These are phyloP conservation scores for Cosmorhoe ocellata DNA, from an alignment of 2,888 invertebrate genomes.

Conservation along the genomic window DNA sequence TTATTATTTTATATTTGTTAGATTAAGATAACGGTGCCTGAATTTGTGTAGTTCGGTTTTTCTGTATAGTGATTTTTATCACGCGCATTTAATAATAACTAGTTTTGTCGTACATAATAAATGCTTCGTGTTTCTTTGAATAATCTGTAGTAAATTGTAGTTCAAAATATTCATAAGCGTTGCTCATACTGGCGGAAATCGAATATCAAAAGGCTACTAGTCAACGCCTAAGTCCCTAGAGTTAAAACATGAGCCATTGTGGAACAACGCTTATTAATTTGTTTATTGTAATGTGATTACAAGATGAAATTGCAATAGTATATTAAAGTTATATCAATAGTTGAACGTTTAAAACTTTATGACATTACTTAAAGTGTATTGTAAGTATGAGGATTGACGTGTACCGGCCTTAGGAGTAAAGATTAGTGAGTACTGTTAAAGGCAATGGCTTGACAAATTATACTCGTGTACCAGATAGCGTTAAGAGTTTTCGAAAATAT, in stretches of 20 bases:
- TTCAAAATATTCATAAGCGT: constrained; percentile 10
- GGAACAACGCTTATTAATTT: constrained; percentile 29
- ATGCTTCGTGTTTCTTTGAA: constrained; percentile 10
- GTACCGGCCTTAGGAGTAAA: constrained; percentile 80
- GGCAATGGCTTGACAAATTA: constrained; percentile 65
- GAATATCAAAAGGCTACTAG: constrained; percentile 27
- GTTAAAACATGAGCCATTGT: constrained; percentile 16
- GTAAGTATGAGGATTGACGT: constrained; percentile 67
- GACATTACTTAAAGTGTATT: constrained; percentile 74
- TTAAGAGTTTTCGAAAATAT: constrained; percentile 74
- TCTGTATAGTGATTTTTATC: constrained; percentile 13
- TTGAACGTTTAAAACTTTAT: constrained; percentile 66
- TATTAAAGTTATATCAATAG: constrained; percentile 57
- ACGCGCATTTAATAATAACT: constrained; percentile 11
- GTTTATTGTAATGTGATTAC: constrained; percentile 60
- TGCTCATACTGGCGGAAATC: constrained; percentile 8
- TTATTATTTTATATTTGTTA: constrained; percentile 39
- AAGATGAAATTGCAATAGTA: constrained; percentile 62
- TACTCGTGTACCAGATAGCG: constrained; percentile 58
- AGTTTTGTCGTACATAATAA: constrained; percentile 16
- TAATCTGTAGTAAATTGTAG: constrained; percentile 15
- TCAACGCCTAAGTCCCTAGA: constrained; percentile 11
- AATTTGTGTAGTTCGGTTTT: constrained; percentile 50
- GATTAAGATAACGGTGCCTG: constrained; percentile 75
- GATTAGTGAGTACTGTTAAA: constrained; percentile 59